phyloP scores from a whole-genome alignment of 1,140 invertebrate species.

The Lasioglossum baleicum region DNA sequence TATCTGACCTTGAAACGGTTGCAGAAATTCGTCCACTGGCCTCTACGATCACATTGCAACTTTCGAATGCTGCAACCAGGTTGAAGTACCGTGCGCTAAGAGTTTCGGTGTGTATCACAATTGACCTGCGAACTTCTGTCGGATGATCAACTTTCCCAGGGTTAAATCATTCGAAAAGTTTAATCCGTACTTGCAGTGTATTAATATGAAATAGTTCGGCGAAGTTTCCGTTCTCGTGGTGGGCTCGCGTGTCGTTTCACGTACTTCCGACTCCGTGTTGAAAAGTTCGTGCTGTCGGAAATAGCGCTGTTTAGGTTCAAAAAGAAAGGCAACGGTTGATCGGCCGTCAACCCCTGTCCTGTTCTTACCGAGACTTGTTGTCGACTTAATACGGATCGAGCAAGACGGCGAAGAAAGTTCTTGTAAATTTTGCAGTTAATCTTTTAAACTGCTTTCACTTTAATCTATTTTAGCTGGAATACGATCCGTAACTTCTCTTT shows the following conservation, averaged over 20 bases:
- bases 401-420: constrained; percentile 39
- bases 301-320: constrained; percentile 13
- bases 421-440: constrained; percentile 54
- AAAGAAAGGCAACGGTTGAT: constrained; percentile 35
- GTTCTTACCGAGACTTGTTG: constrained; percentile 40
- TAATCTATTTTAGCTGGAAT: constrained; percentile 52
- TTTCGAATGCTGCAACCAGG: too few species aligned
- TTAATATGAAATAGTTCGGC: not conserved
- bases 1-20: too few species aligned
- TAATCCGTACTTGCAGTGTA: too few species aligned
- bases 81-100: too few species aligned
- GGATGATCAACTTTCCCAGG: too few species aligned
- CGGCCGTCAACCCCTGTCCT: constrained; percentile 45
- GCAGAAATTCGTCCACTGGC: too few species aligned
- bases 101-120: too few species aligned
- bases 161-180: too few species aligned
- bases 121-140: too few species aligned
- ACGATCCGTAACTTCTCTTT: constrained; percentile 12
- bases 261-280: not conserved
- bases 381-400: constrained; percentile 44
- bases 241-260: constrained; percentile 14
- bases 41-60: too few species aligned
- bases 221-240: not conserved
- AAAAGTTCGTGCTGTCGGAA: constrained; percentile 22
- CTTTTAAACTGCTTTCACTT: constrained; percentile 50